Base-by-base conservation (phyloP, 1,140 invertebrate genomes). In the Sminthurinus signatus region DNA sequence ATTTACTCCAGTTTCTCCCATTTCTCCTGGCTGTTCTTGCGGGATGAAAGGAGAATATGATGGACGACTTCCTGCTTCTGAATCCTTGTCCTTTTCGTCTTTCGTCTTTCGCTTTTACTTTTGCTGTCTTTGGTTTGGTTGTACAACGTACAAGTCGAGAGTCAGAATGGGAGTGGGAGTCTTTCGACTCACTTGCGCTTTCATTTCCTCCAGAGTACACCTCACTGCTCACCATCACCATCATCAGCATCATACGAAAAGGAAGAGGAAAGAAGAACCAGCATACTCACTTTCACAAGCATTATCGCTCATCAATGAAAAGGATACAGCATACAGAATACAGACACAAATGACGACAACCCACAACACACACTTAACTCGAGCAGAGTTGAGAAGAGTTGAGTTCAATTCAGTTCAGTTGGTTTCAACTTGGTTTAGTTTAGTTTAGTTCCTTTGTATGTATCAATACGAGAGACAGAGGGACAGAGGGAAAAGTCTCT, bases 181-280 rank as follows among this genome's bases (percentile, higher is more conserved):
- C 61, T 68, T 60, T 68, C 65, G 50, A 60, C 56, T 68, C 65
- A 63, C 61, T 68, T 60, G 48, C 65, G 58, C 62, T 60, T 64
- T 58, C 65, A 64, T 70, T 69, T 66, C 63, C 63, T 65, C 55
- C 42, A 57, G 21, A 32, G 10, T 48, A 44, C 64, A 61, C 48
- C 29, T 59, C 21, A 46, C 52, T 56, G 44, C 55, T 50, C 60
- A 29, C 42, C 60, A 42, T 28, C 8, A 48, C 44, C 19, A 15
- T 48, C 44, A 15, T 5, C 44, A 21, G 5, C 5, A 48, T 48
- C 12, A 21, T 48, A 48, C 8, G 12, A 48, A 48, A 17, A 48
- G 44, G 44, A 48, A 48, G 12, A 21, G 44, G 19, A 48, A 48
- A 48, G n/a, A n/a, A n/a, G n/a, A n/a, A n/a, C n/a, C n/a, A n/a